phyloP scores from a whole-genome alignment of 2,113 vertebrate genomes.

The Jacana jacana region DNA sequence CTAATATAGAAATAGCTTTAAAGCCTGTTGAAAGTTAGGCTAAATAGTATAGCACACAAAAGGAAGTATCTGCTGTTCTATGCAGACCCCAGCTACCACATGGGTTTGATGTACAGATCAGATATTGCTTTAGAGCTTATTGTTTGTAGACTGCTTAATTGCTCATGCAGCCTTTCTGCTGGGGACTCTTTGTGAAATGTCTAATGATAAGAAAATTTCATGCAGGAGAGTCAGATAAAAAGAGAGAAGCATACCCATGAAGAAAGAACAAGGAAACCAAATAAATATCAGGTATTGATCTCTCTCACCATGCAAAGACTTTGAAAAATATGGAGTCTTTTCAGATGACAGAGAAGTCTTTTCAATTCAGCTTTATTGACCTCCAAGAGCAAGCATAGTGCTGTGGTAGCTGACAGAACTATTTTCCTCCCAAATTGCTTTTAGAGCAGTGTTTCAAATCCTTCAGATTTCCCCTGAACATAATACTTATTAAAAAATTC shows the following conservation, averaged over 20 bases:
- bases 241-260: not conserved
- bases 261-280: not conserved
- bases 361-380: not conserved
- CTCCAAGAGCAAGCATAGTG: not conserved
- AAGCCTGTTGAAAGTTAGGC: not conserved
- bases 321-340: not conserved
- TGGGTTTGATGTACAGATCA: not conserved
- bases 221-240: not conserved
- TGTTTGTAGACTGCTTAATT: not conserved
- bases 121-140: not conserved
- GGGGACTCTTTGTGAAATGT: not conserved
- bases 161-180: not conserved
- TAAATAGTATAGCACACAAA: not conserved
- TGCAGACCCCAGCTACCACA: not conserved
- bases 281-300: not conserved
- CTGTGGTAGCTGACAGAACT: not conserved
- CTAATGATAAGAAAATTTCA: not conserved
- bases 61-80: not conserved
- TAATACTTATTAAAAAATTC: not conserved
- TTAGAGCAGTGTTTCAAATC: not conserved
- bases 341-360: not conserved
- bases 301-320: not conserved
- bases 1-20: not conserved
- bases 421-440: not conserved
- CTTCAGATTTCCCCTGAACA: not conserved